phyloP scores from a whole-genome alignment of 2,888 invertebrate genomes.

The Sinohyriopsis cumingii region DNA sequence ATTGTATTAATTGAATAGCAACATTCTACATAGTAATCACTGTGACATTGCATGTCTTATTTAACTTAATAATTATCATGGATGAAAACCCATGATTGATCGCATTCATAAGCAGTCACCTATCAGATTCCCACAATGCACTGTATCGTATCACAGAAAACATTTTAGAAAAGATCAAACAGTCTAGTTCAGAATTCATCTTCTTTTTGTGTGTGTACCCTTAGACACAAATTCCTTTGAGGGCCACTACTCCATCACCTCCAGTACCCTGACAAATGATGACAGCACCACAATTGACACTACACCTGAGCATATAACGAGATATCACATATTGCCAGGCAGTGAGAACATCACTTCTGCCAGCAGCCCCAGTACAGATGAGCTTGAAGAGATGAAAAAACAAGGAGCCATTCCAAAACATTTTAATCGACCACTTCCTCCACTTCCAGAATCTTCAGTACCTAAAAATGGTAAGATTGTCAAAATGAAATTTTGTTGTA shows the following conservation, averaged over 20 bases:
- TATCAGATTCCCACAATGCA: too few species aligned
- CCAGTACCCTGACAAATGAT: slow-evolving; percentile 63
- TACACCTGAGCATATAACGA: slow-evolving; percentile 28
- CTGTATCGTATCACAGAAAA: too few species aligned
- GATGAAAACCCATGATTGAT: too few species aligned
- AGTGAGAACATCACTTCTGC: slow-evolving; percentile 50
- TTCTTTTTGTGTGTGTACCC: too few species aligned
- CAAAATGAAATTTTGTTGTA: not conserved
- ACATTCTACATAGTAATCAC: too few species aligned
- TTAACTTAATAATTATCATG: too few species aligned
- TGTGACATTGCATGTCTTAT: too few species aligned
- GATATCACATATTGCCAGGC: slow-evolving; percentile 34
- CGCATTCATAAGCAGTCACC: too few species aligned
- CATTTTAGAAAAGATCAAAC: too few species aligned
- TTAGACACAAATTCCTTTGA: too few species aligned
- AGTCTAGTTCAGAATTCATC: too few species aligned
- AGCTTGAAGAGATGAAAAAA: slow-evolving; percentile 57
- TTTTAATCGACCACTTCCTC: slow-evolving; percentile 40
- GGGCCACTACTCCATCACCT: slow-evolving; percentile 35
- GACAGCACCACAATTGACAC: slow-evolving; percentile 44
- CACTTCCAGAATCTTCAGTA: slow-evolving; percentile 25
- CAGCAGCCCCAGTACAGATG: slow-evolving; percentile 52
- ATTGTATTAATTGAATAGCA: too few species aligned
- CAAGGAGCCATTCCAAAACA: slow-evolving; percentile 65
- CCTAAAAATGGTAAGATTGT: slow-evolving; percentile 27